phyloP scores from a whole-genome alignment of 2,113 vertebrate species.

The Melanostigma gelatinosum region DNA sequence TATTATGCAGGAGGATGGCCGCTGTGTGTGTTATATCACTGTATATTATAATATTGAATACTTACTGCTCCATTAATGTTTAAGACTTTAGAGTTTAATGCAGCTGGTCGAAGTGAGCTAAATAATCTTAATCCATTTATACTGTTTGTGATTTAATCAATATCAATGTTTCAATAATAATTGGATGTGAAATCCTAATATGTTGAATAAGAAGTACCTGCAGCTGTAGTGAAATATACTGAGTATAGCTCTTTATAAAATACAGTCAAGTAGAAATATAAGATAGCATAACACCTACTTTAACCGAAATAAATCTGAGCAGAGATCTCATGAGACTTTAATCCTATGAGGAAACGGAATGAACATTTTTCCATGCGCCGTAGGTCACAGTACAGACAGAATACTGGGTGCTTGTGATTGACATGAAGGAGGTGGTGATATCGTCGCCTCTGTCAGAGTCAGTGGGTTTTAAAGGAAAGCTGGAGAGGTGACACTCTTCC shows the following conservation, averaged over 20 bases:
- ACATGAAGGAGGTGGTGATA: conserved; percentile 28
- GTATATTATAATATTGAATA: background rate
- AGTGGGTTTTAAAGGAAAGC: conserved; percentile 17
- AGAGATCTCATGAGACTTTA: background rate
- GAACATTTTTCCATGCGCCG: background rate
- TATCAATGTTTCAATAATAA: background rate
- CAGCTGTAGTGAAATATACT: background rate
- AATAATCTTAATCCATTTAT: background rate
- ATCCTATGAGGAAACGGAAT: background rate
- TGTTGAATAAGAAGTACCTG: background rate
- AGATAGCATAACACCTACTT: background rate
- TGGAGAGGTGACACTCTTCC: conserved; percentile 1
- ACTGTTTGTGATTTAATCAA: background rate
- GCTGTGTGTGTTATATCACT: background rate
- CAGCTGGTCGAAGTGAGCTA: background rate
- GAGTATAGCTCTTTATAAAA: background rate
- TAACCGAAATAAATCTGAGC: background rate
- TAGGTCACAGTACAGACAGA: background rate
- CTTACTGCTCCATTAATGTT: background rate
- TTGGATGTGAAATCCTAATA: background rate
- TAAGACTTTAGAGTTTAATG: background rate
- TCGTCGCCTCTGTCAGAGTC: conserved; percentile 16
- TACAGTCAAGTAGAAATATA: background rate
- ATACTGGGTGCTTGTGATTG: conserved; percentile 24
- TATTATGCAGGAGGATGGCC: background rate